Base-by-base conservation (phyloP, 2,888 invertebrate genomes). In the Isotomurus palustris region DNA sequence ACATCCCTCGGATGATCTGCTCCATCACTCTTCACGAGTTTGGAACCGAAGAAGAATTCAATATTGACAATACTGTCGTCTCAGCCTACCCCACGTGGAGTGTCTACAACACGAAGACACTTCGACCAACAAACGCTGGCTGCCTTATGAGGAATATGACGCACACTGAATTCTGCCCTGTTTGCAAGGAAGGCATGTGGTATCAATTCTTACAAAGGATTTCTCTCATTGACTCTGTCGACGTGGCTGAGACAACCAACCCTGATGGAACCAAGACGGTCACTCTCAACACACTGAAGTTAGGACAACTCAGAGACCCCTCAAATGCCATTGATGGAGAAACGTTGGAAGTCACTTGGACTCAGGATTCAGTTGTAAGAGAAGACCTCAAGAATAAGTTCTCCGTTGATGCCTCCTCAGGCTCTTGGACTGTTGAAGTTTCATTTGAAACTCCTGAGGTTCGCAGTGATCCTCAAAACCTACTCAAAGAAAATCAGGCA, bases 141-240 rank as follows among this genome's bases (percentile, higher is more conserved):
- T 60, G 66, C 29, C 53, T 69, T 6, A 67, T 69, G 67, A 56
- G 69, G 10, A 66, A 67, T 32, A 69, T 69, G 64, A 58, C 66
- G 2, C 56, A 60, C 27, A 40, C 51, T 4, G 21, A 52, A 17
- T 62, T 69, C n/a, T 69, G 69, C 41, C 48, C 58, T 4, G 60
- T 67, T 8, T 69, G 69, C 51, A 53, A 60, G 28, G 69, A 69
- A 50, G 64, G 67, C 4, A 69, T 69, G 53, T 69, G 69, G 69
- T 47, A 57, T 21, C 51, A 69, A 49, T 67, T 69, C 40, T 38
- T 69, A 1, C 36, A 60, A 14, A 38, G 61, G 21, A 58, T 69
- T 49, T 63, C 66, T 12, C 50, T 69, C n/a, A 69, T 69, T 32
- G 69, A 69, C 32, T 32, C 52, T 10, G 58, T 69, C 5, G 12